A percentile compares a stretch with the other conserved stretches of the same genome.
phyloP scores from a whole-genome alignment of 2,888 invertebrate species.

The Pseudococcus jackbeardsleyi region DNA sequence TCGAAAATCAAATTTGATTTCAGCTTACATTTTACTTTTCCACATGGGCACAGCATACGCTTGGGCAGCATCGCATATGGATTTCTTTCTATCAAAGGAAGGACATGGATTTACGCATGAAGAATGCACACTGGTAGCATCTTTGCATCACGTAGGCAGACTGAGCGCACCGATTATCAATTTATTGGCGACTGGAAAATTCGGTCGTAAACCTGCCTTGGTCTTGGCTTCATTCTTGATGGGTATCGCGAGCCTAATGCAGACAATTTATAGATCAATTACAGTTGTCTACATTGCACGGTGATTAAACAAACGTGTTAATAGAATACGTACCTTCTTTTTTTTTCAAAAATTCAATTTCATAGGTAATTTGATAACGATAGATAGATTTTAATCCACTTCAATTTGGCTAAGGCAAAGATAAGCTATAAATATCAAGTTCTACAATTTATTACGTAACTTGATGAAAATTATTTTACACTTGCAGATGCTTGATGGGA shows the following conservation, averaged over 20 bases:
- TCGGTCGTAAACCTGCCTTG: slow-evolving; percentile 7
- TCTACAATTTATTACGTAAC: too few relatives aligned
- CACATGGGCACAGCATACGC: slow-evolving; percentile 29
- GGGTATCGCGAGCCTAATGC: background rate
- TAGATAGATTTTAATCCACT: too few relatives aligned
- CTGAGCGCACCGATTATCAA: background rate
- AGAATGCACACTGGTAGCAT: slow-evolving; percentile 36
- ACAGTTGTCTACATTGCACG: background rate
- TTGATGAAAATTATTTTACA: background rate
- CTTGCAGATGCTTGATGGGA: slow-evolving; percentile 3
- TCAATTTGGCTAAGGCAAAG: too few relatives aligned
- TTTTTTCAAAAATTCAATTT: background rate
- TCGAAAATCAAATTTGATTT: background rate
- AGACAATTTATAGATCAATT: background rate
- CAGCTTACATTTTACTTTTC: background rate
- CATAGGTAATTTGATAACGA: background rate
- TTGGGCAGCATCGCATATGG: slow-evolving; percentile 7
- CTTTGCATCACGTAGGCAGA: slow-evolving; percentile 20
- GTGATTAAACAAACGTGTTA: background rate
- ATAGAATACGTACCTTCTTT: background rate
- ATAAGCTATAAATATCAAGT: too few relatives aligned
- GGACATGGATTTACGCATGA: slow-evolving; percentile 6
- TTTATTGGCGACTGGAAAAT: background rate
- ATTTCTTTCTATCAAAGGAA: background rate
- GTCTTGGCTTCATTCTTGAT: background rate